Conservation (phyloP, 53 echinoderm and acorn worm genomes). For the Hippasteria phrygiana region DNA sequence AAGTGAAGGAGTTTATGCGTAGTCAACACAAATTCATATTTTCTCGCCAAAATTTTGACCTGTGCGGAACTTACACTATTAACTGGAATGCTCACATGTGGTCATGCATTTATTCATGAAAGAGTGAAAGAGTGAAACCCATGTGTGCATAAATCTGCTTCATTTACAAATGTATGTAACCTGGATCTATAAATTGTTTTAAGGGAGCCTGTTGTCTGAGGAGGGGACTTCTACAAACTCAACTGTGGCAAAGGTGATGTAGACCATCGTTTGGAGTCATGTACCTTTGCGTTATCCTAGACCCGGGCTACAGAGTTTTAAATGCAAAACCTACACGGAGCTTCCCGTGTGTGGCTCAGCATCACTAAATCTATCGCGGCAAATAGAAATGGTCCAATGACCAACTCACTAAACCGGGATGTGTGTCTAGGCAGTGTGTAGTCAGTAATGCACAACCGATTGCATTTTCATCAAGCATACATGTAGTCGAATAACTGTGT, state of each 20-base stretch:
- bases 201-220: not conserved
- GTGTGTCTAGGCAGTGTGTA: not conserved
- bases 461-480: not conserved
- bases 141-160: not conserved
- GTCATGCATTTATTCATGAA: constrained; percentile 1
- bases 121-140: not conserved
- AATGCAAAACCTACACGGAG: too few relatives aligned
- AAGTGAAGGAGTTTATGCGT: not conserved
- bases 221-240: not conserved
- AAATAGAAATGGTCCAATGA: too few relatives aligned
- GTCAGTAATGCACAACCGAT: not conserved
- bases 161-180: not conserved
- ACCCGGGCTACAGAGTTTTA: too few relatives aligned
- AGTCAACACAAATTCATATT: not conserved
- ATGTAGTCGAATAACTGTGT: too few relatives aligned
- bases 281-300: too few relatives aligned
- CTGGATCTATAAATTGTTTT: not conserved
- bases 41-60: not conserved
- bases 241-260: too few relatives aligned
- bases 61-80: not conserved
- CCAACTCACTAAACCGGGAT: not conserved
- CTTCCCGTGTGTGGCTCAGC: too few relatives aligned
- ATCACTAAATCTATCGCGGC: too few relatives aligned
- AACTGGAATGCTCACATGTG: not conserved
- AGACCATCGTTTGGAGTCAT: too few relatives aligned